Evolutionary conservation across 2,113 vertebrate species (phyloP), one percentile per base, ranked within the genome.

Genomic region (Melanostigma gelatinosum): DNA sequence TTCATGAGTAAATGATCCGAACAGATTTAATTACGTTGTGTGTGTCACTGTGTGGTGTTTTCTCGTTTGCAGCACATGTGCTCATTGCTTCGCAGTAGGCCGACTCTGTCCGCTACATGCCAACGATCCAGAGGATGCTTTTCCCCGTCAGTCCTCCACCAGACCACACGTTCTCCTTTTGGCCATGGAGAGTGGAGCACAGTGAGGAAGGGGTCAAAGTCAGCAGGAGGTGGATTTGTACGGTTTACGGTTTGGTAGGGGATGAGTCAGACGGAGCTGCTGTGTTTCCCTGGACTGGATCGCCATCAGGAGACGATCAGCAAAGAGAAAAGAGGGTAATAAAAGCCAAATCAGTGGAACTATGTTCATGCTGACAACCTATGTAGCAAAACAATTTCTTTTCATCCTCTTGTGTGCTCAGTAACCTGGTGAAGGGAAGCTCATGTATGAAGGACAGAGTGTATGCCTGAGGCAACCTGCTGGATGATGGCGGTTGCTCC

Each of bases 171-270:
- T 83, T 80, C 77, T 78, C 29, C 8, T 74, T 77, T 84, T 77
- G 84, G 77, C 67, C 60, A 27, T 22, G 55, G 29, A 85, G 68
- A 46, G 82, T 44, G 83, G 64, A 86, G 77, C 29, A n/a, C 55
- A 88, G 79, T 52, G n/a, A 76, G 12, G 7, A 69, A 85, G n/a
- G 73, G 70, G 60, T 89, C 82, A 85, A 55, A 85, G 65, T 68
- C 69, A 58, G 87, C 81, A 85, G 73, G 66, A 89, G 83, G 64
- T 57, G 83, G 85, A 82, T 91, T 89, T 80, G 27, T 69, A 68
- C 74, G 83, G 89, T 88, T 88, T 87, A 82, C 13, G 4, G 38
- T 89, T 85, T 60, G 71, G 63, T 82, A 71, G 65, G 55, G 77
- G 69, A 70, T 77, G 77, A 89, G 78, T 78, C 84, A 75, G 60